phyloP scores from a whole-genome alignment of 2,888 invertebrate species.

The Griposia aprilina region DNA sequence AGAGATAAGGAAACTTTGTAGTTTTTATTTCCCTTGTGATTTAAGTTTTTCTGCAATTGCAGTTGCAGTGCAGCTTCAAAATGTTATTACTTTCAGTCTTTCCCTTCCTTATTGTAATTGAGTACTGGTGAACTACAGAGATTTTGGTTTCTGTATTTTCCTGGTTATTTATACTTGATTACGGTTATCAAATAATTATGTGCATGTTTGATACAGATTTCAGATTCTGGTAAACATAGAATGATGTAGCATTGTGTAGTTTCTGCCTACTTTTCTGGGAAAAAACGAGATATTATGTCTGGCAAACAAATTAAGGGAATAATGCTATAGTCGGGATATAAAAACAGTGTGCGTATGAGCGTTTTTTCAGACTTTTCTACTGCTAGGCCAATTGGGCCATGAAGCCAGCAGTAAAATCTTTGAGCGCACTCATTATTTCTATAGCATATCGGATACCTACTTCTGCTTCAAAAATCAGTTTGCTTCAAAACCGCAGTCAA shows the following conservation, averaged over 20 bases:
- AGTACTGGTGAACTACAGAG: not conserved
- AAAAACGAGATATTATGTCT: not conserved
- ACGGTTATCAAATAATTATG: not conserved
- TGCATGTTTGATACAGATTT: not conserved
- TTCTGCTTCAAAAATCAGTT: not conserved
- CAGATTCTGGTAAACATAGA: not conserved
- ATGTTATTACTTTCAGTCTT: not conserved
- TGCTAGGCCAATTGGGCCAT: not conserved
- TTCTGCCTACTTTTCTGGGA: not conserved
- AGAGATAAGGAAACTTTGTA: conserved; percentile 42
- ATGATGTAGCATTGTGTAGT: not conserved
- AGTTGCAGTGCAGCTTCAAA: not conserved
- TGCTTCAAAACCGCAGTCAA: conserved; percentile 6
- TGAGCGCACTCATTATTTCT: not conserved
- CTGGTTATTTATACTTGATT: not conserved
- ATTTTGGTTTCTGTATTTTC: not conserved
- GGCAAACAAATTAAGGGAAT: not conserved
- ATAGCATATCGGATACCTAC: conserved; percentile 7
- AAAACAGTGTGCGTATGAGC: not conserved
- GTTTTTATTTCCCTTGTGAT: conserved; percentile 20
- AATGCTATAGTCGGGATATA: not conserved
- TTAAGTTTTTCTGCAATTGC: conserved; percentile 1
- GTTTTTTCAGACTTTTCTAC: not conserved
- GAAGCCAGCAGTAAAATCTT: not conserved
- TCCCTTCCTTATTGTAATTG: too few relatives aligned